phyloP scores from a whole-genome alignment of 2,888 invertebrate species.

The Monochamus alternatus region DNA sequence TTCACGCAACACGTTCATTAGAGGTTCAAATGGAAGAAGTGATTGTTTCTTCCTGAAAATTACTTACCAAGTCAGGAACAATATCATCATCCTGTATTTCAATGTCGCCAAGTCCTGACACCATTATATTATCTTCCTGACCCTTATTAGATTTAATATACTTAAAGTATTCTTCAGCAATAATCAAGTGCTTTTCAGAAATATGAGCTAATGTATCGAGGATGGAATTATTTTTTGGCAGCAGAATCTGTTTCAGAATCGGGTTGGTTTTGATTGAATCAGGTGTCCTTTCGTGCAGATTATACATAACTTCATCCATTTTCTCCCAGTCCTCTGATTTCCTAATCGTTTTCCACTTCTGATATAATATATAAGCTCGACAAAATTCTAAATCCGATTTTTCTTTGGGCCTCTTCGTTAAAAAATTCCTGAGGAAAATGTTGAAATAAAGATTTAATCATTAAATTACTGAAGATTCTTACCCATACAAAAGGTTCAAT shows the following conservation, averaged over 20 bases:
- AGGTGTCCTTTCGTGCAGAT: slow-evolving; percentile 52
- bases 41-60: too few relatives aligned
- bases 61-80: background rate
- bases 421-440: slow-evolving; percentile 55
- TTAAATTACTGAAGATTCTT: slow-evolving; percentile 29
- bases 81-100: slow-evolving; percentile 40
- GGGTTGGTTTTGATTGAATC: slow-evolving; percentile 54
- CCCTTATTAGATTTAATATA: slow-evolving; percentile 50
- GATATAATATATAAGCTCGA: slow-evolving; percentile 59
- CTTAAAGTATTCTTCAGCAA: slow-evolving; percentile 56
- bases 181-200: slow-evolving; percentile 39
- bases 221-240: slow-evolving; percentile 46
- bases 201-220: slow-evolving; percentile 42
- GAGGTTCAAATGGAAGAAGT: background rate
- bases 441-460: background rate
- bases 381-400: slow-evolving; percentile 60
- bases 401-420: slow-evolving; percentile 52
- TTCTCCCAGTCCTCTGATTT: slow-evolving; percentile 45
- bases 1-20: too few relatives aligned
- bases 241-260: slow-evolving; percentile 54
- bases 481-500: slow-evolving; percentile 59
- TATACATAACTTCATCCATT: slow-evolving; percentile 57
- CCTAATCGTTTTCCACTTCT: slow-evolving; percentile 59
- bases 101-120: slow-evolving; percentile 16
- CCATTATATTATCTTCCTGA: slow-evolving; percentile 31